Percentiles rank a stretch among this genome's conserved stretches.
Evolutionary conservation across 2,888 invertebrate species (phyloP).

Genomic region (Diarsia mendica): DNA sequence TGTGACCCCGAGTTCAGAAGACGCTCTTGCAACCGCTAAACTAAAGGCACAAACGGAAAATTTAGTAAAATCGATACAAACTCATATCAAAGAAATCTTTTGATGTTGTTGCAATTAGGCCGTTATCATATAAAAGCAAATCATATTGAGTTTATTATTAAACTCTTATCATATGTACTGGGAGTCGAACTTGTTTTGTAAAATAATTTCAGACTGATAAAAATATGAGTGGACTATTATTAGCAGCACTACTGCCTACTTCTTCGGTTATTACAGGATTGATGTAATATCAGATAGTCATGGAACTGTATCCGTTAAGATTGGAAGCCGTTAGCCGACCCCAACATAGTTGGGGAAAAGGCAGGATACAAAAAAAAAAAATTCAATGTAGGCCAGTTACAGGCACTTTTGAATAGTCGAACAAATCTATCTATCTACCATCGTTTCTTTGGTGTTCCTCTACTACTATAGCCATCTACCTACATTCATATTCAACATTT

Average conservation of each 20-base stretch:
- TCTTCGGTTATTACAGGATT: neutral
- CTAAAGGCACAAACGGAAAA: neutral
- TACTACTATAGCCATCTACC: too few species aligned
- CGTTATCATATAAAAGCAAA: slow-evolving; percentile 17
- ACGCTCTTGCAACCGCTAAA: too few species aligned
- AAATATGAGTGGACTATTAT: neutral
- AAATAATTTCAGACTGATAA: neutral
- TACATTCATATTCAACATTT: too few species aligned
- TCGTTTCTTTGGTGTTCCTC: too few species aligned
- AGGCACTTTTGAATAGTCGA: too few species aligned
- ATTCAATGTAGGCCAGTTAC: too few species aligned
- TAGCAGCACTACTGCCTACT: neutral
- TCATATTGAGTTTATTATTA: slow-evolving; percentile 24
- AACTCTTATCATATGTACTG: slow-evolving; percentile 14
- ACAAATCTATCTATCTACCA: too few species aligned
- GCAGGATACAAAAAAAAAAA: too few species aligned
- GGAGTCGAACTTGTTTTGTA: neutral
- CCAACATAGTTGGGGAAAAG: too few species aligned
- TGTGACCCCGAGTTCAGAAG: neutral
- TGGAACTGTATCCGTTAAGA: too few species aligned
- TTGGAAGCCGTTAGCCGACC: too few species aligned
- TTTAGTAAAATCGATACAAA: slow-evolving; percentile 12
- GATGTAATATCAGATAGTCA: neutral
- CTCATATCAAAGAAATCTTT: slow-evolving; percentile 23
- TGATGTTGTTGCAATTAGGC: slow-evolving; percentile 5